phyloP scores from a whole-genome alignment of 92 coral and sea anemone genomes.

The Zoanthus gigantus region DNA sequence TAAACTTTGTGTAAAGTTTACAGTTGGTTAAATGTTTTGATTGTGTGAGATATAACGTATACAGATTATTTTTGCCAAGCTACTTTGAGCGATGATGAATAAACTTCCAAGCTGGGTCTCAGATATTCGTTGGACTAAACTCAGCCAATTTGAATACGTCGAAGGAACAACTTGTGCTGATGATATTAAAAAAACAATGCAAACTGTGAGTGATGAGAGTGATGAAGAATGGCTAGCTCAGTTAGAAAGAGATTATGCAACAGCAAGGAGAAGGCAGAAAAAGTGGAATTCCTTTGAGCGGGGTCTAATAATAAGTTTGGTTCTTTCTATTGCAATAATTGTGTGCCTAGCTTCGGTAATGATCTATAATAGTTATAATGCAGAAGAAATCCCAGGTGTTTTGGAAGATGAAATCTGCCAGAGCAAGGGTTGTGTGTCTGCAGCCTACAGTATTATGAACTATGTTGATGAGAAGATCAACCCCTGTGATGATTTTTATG shows the following conservation, averaged over 20 bases:
- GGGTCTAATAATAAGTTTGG: constrained; percentile 68
- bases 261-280: constrained; percentile 82
- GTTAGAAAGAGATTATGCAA: constrained; percentile 92
- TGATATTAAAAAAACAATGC: constrained; percentile 69
- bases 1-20: not conserved
- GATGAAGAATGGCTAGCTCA: constrained; percentile 99
- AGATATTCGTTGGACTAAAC: constrained; percentile 88
- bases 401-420: constrained; percentile 67
- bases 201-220: constrained; percentile 91
- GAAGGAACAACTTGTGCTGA: constrained; percentile 59
- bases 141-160: constrained; percentile 78
- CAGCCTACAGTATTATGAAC: constrained; percentile 81
- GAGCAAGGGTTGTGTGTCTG: constrained; percentile 86
- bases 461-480: constrained; percentile 76
- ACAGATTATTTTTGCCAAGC: not conserved
- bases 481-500: constrained; percentile 95
- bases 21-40: not conserved
- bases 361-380: constrained; percentile 65
- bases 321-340: constrained; percentile 71
- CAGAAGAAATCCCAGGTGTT: constrained; percentile 20
- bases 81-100: not conserved
- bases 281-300: constrained; percentile 88
- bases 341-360: constrained; percentile 72
- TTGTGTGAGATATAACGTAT: not conserved
- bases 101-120: constrained; percentile 83